Conservation (phyloP, 1,140 invertebrate species). For the Lysiphlebus fabarum region DNA sequence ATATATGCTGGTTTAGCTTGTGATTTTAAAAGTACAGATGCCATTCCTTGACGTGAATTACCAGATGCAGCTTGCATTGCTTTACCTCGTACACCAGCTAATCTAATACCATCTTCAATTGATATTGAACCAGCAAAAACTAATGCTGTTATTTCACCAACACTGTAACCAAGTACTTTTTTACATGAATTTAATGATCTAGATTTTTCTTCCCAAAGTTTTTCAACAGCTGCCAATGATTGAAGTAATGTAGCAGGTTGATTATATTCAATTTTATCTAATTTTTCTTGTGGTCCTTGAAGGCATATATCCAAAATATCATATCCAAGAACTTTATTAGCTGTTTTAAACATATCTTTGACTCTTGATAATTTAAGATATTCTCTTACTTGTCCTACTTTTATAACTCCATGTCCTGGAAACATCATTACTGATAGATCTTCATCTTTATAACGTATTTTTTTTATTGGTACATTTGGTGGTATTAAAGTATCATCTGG, state of each 20-base stretch:
- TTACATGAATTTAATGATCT: conserved; percentile 76
- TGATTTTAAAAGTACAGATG: conserved; percentile 65
- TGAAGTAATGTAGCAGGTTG: conserved; percentile 87
- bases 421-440: conserved; percentile 79
- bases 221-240: conserved; percentile 87
- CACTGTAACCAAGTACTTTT: conserved; percentile 87
- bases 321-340: conserved; percentile 82
- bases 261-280: conserved; percentile 78
- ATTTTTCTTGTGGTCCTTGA: conserved; percentile 76
- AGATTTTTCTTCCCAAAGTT: conserved; percentile 69
- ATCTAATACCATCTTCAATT: conserved; percentile 74
- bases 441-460: no score
- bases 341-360: conserved; percentile 78
- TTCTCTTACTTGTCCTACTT: conserved; percentile 82
- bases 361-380: conserved; percentile 75
- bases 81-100: conserved; percentile 74
- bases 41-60: conserved; percentile 73
- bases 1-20: conserved; percentile 62
- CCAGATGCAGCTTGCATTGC: conserved; percentile 86
- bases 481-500: no score
- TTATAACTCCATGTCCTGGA: conserved; percentile 88
- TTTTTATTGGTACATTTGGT: no score
- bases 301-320: conserved; percentile 82
- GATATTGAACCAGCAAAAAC: conserved; percentile 81
- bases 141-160: conserved; percentile 90